Conservation (phyloP, 2,113 vertebrate species). For the Cyphomyrus discorhynchus region DNA sequence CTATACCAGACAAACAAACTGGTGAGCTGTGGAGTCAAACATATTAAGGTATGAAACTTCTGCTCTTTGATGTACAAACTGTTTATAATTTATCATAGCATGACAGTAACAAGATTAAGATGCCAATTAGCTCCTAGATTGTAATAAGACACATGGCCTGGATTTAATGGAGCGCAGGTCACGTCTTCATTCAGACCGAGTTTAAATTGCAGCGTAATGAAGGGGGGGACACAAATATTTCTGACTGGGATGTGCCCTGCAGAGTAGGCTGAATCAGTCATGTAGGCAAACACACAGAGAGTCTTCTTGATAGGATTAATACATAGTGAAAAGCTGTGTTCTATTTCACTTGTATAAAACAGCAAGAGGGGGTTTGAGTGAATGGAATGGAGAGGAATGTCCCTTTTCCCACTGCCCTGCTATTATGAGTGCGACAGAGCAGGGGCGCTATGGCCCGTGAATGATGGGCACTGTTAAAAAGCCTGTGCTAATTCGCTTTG, state of each 20-base stretch:
- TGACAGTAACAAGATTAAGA: background rate
- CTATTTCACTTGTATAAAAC: conserved; percentile 36
- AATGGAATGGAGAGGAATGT: background rate
- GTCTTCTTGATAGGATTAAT: background rate
- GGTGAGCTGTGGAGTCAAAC: conserved; percentile 84
- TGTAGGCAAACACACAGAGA: background rate
- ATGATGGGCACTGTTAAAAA: conserved; percentile 35
- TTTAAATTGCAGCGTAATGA: background rate
- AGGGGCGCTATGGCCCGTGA: conserved; percentile 18
- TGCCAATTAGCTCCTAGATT: background rate
- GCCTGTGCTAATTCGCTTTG: conserved; percentile 48
- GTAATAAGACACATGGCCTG: background rate
- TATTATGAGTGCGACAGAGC: conserved; percentile 34
- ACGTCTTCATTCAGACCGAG: background rate
- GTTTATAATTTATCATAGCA: background rate
- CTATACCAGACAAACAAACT: conserved; percentile 81
- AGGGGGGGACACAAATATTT: background rate
- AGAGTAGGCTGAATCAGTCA: background rate
- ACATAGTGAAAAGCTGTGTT: background rate
- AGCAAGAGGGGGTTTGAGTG: conserved; percentile 24
- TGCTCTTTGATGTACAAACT: background rate
- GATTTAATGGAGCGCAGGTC: background rate
- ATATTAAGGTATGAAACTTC: conserved; percentile 72
- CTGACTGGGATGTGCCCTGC: background rate
- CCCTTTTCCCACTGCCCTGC: conserved; percentile 15